phyloP scores from a whole-genome alignment of 2,113 vertebrate species.

The Cavia porcellus region DNA sequence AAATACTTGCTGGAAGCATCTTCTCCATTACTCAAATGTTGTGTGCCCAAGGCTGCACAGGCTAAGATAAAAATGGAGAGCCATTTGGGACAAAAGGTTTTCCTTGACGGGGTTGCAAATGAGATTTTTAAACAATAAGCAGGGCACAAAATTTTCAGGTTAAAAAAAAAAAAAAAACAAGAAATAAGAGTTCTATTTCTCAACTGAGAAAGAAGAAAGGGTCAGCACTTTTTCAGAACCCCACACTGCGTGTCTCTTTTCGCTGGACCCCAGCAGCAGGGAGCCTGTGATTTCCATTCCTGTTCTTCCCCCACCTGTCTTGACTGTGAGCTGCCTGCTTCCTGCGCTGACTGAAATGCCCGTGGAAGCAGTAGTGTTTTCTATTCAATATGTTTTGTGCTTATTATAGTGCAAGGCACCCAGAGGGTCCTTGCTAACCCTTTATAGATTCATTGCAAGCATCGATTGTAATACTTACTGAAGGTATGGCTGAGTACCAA shows the following conservation, averaged over 20 bases:
- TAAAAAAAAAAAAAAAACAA: neutral
- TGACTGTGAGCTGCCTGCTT: neutral
- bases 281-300: neutral
- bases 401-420: neutral
- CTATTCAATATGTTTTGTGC: neutral
- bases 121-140: constrained; percentile 56
- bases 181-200: neutral
- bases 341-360: neutral
- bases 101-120: constrained; percentile 65
- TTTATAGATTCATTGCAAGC: neutral
- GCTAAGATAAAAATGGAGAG: constrained; percentile 67
- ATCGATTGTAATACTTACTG: neutral
- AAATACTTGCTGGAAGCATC: constrained; percentile 35
- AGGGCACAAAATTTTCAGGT: constrained; percentile 19
- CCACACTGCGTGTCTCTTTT: neutral
- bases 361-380: neutral
- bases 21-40: constrained; percentile 55
- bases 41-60: neutral
- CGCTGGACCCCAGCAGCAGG: no score
- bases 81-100: constrained; percentile 59
- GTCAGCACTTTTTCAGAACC: neutral
- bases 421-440: neutral
- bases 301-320: neutral
- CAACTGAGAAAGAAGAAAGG: neutral
- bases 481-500: neutral